Conservation (phyloP, 1,140 invertebrate genomes). For the Drosophila melanica region DNA sequence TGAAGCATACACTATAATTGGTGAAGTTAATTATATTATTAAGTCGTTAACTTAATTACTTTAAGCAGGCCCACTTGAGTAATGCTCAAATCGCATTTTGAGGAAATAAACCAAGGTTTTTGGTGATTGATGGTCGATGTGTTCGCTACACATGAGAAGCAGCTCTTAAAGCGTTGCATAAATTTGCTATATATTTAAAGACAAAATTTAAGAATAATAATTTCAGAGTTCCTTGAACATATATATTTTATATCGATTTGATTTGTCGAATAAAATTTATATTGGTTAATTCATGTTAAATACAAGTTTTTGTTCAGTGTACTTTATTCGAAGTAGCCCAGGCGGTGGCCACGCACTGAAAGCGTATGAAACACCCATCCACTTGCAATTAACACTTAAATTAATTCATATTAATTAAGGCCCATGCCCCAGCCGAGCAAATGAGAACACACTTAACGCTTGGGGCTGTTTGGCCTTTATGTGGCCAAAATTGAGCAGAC, state of each 20-base stretch:
- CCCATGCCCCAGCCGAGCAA: constrained; percentile 48
- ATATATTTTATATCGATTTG: too few species aligned
- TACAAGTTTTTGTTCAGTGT: constrained; percentile 52
- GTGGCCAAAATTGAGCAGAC: constrained; percentile 35
- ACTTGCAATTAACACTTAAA: constrained; percentile 81
- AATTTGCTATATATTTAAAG: too few species aligned
- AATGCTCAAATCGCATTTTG: constrained; percentile 46
- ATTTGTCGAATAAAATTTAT: too few species aligned
- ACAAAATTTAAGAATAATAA: too few species aligned
- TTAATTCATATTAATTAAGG: constrained; percentile 82
- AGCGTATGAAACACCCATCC: constrained; percentile 60
- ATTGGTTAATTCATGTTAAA: too few species aligned
- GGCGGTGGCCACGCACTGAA: constrained; percentile 46
- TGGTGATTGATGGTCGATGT: constrained; percentile 52
- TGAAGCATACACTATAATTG: constrained; percentile 16
- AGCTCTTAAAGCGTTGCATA: background rate
- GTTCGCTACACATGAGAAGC: constrained; percentile 1
- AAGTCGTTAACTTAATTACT: constrained; percentile 66
- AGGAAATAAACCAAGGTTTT: constrained; percentile 29
- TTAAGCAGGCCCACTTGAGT: constrained; percentile 50
- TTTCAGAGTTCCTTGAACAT: too few species aligned
- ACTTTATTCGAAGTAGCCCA: constrained; percentile 47
- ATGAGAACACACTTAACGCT: constrained; percentile 79
- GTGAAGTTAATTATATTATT: constrained; percentile 56
- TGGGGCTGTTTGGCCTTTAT: constrained; percentile 70